Evolutionary conservation across 2,888 invertebrate species (phyloP), one percentile per base, ranked within the genome.

Genomic region (Scaptodrosophila latifasciaeformis): DNA sequence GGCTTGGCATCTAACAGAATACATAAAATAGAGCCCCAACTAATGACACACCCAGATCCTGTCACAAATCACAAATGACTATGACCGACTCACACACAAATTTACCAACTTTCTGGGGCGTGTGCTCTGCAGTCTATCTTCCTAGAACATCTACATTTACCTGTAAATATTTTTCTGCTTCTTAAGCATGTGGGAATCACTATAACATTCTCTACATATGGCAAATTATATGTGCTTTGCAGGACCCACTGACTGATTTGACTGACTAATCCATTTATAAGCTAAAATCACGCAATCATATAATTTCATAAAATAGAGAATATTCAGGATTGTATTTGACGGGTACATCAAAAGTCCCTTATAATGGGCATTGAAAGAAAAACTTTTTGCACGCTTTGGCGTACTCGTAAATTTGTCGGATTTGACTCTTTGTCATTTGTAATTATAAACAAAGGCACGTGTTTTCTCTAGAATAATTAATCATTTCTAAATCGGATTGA

Each of bases 401-500:
- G 2, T 4, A 35, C 13, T 35, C 37, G 15, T 15, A 35, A 2
- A 12, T 5, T 5, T 35, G 10, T 7, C 12, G 1, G 7, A 12
- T 35, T 5, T 9, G 27, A 9, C 27, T 27, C 27, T 6, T 27
- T 27, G 27, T 27, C 27, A 27, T 6, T 12, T 34, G 19, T 34
- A 35, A 46, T 15, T 43, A 18, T 13, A 34, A 54, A 71, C 64
- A 66, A 70, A 59, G 75, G 50, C 51, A 48, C 53, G 58, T 58
- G 37, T 49, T 55, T n/a, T 54, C 54, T 54, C 49, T 50, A 54
- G 27, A 56, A 48, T 29, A 69, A 74, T 74, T 74, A 74, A 74
- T 80, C 74, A 77, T 65, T 51, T 60, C 65, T n/a, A n/a, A 67
- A 80, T 58, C 70, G 50, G 64, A 62, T 80, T 80, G 75, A 65